phyloP scores from a whole-genome alignment of 2,113 vertebrate species.

The Rostratula benghalensis region DNA sequence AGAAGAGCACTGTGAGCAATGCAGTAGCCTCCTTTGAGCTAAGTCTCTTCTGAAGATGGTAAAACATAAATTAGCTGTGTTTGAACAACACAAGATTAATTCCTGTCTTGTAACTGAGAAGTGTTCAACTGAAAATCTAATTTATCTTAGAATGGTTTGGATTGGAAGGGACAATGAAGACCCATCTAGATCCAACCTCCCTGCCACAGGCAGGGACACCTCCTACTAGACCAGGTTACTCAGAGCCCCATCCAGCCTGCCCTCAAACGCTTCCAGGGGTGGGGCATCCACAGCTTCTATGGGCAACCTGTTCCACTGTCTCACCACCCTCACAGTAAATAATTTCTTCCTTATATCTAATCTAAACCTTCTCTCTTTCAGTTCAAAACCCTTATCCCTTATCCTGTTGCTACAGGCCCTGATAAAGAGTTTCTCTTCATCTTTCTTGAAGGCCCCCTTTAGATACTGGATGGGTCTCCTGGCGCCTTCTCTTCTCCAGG shows the following conservation, averaged over 20 bases:
- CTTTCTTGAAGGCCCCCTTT: background rate
- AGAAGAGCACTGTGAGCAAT: background rate
- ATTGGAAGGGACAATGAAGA: background rate
- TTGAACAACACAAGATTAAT: background rate
- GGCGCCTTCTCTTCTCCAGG: background rate
- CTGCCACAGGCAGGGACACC: background rate
- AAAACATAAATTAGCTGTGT: constrained; percentile 7
- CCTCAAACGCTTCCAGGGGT: background rate
- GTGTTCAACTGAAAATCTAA: constrained; percentile 3
- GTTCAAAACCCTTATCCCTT: background rate
- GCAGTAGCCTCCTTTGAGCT: background rate
- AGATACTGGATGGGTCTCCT: background rate
- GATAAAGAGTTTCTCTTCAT: background rate
- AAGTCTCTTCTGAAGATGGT: background rate
- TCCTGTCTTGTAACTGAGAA: background rate
- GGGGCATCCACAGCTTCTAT: background rate
- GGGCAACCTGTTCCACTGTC: background rate
- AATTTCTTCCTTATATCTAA: background rate
- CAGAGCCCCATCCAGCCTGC: background rate
- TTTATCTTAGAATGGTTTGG: background rate
- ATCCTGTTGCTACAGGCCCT: background rate
- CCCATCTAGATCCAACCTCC: background rate
- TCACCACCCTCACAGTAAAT: background rate
- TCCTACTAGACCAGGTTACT: background rate
- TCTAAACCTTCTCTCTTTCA: background rate